A percentile compares a stretch with the other conserved stretches of the same genome.
phyloP scores from a whole-genome alignment of 2,113 vertebrate genomes.

The Thinocorus orbignyianus region DNA sequence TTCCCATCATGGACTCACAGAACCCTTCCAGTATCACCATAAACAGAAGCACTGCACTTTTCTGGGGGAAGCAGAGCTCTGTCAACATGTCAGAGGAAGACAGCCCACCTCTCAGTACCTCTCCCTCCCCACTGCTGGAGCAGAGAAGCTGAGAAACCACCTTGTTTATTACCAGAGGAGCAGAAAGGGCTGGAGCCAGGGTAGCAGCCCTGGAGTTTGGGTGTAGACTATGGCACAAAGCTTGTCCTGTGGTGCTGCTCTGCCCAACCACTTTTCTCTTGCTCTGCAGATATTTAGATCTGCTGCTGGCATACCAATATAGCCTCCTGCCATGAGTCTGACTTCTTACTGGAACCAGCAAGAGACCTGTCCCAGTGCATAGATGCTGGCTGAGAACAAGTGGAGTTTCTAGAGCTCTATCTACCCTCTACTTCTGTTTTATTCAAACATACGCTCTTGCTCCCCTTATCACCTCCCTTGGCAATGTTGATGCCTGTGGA shows the following conservation, averaged over 20 bases:
- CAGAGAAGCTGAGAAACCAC: not conserved
- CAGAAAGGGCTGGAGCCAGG: not conserved
- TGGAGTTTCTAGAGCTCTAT: not conserved
- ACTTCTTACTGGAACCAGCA: not conserved
- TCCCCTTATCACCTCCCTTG: accelerated
- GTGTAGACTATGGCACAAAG: not conserved
- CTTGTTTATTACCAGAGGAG: accelerated
- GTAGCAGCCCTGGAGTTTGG: not conserved
- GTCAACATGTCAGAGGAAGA: not conserved
- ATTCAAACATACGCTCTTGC: not conserved
- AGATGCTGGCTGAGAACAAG: not conserved
- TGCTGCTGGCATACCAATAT: not conserved
- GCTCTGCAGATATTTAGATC: accelerated
- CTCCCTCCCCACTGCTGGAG: not conserved
- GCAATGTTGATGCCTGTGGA: not conserved
- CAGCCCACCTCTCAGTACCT: not conserved
- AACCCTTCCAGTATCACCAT: not conserved
- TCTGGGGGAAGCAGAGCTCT: not conserved
- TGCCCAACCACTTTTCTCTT: not conserved
- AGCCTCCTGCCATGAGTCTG: not conserved
- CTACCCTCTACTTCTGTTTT: not conserved
- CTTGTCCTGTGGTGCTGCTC: not conserved
- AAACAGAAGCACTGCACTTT: not conserved
- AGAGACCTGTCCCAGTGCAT: not conserved
- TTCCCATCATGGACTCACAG: not conserved